phyloP scores from a whole-genome alignment of 2,888 invertebrate species.

The Elegia similella region DNA sequence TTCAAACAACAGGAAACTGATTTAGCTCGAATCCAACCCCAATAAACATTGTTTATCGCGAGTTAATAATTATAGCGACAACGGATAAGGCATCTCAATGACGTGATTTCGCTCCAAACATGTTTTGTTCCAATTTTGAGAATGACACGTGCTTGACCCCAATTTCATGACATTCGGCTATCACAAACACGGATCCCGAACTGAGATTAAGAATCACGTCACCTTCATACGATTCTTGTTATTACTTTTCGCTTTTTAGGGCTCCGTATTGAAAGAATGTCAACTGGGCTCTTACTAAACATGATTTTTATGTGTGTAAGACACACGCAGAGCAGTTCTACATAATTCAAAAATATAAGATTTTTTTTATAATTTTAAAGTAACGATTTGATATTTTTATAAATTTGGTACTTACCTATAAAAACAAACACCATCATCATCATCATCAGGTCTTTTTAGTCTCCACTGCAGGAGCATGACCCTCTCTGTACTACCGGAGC shows the following conservation, averaged over 20 bases:
- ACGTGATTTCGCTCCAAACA: conserved; percentile 13
- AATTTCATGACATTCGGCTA: background rate
- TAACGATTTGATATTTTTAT: too few relatives aligned
- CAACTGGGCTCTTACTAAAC: too few relatives aligned
- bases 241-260: background rate
- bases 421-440: too few relatives aligned
- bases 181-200: background rate
- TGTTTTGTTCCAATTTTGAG: conserved; percentile 8
- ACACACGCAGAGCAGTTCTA: too few relatives aligned
- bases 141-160: conserved; percentile 20
- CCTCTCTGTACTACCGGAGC: too few relatives aligned
- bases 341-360: too few relatives aligned
- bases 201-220: background rate
- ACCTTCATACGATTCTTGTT: background rate
- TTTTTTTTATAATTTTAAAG: too few relatives aligned
- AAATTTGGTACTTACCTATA: too few relatives aligned
- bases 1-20: background rate
- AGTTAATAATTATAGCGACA: conserved; percentile 1
- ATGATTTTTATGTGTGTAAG: too few relatives aligned
- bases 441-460: too few relatives aligned
- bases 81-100: conserved; percentile 15
- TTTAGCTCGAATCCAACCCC: background rate
- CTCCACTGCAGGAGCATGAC: too few relatives aligned
- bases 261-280: too few relatives aligned
- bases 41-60: conserved; percentile 5